Evolutionary conservation across 1,140 invertebrate genomes (phyloP), one percentile per base, ranked within the genome.

Genomic region (Solenopsis invicta): DNA sequence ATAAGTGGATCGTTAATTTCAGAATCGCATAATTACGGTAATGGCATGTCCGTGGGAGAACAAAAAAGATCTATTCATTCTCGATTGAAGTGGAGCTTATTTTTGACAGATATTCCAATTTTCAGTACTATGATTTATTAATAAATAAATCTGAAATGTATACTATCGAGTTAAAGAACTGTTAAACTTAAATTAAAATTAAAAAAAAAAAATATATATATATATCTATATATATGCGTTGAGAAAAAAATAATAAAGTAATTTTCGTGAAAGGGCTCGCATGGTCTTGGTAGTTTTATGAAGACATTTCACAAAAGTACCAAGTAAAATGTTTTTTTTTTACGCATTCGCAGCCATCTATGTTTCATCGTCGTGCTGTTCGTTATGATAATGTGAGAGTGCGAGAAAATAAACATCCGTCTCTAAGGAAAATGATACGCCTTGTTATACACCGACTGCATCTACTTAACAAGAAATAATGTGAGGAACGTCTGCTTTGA

Each of bases 401-500:
- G 41, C 12, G 13, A 52, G 1, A 2, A 18, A 41, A 80, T 66
- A 52, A 66, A 66, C 12, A n/a, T n/a, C 4, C 18, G 16, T 71
- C 21, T 59, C 52, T 56, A 10, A 72, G 37, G 12, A 82, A 72
- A 72, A 45, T 82, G 54, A 0, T 54, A 10, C 6, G 13, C 16
- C 21, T 52, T 62, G 9, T 72, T 72, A 72, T 72, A 72, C 29
- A 72, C 29, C 41, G 9, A 2, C 52, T 66, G 34, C 12, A 66
- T 80, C 77, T 71, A 41, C 2, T 52, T 71, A 48, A 72, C 6
- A 29, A 67, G 29, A 41, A 67, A 82, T 54, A 82, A 74, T 82
- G 52, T 71, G 24, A 71, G 34, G 37, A 72, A 21, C 16, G 67
- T 59, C 21, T 71, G 9, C 37, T 82, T 82, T 82, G 78, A 81